Evolutionary conservation across 2,113 vertebrate genomes (phyloP), one percentile per base, ranked within the genome.

Genomic region (Delphinus delphis): DNA sequence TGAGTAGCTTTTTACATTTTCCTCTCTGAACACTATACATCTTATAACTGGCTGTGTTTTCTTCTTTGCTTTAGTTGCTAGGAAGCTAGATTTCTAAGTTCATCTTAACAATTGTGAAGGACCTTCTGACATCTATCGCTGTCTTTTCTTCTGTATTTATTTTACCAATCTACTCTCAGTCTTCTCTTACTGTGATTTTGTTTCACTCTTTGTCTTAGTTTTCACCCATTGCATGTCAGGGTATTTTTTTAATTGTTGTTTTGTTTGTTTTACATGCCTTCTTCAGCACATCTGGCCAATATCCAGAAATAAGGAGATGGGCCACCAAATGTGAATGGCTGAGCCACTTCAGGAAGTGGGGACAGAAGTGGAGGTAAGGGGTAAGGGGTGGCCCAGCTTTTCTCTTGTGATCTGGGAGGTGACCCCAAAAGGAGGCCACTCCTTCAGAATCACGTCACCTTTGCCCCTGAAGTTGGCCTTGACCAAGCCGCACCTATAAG

Each of bases 41-140:
- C 14, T 5, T 68, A 12, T 8, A 26, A 47, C 8, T 12, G 2
- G 47, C 5, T 71, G 8, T 44, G 44, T 55, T 92, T 85, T 82
- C 53, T 63, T 47, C 31, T 94, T 82, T 44, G 21, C 31, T 62
- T 79, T 38, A 2, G 25, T 73, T 44, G 3, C 60, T 38, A 4
- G 62, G 76, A 76, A 88, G 55, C 77, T 91, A 88, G 18, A 14
- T 53, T 73, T 89, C 62, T 28, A 68, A 1, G 8, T 18, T 7
- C 1, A 8, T 33, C 15, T 36, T 26, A 44, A 33, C 18, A 8
- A 0, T 41, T 6, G 8, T 0, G 36, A 63, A 47, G 50, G 36
- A 1, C 4, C 1, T 6, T 4, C 1, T 26, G 21, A 1, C 44
- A 21, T 2, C 0, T 0, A 0, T 15, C 2, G 21, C 6, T 26